Conservation (phyloP, 2,113 vertebrate species). For the Paralichthys olivaceus region DNA sequence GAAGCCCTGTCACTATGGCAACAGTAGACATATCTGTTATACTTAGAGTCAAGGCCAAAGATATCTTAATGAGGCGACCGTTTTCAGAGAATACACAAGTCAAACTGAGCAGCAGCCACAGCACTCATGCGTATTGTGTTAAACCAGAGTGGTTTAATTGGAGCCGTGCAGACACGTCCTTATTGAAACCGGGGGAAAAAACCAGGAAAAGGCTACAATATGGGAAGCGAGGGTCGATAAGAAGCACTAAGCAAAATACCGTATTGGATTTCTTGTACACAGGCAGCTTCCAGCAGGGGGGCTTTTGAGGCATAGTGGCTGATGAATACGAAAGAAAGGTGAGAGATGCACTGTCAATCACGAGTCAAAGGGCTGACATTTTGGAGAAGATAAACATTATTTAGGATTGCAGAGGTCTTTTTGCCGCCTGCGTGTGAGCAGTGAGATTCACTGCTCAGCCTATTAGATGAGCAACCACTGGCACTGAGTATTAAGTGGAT, state of each 20-base stretch:
- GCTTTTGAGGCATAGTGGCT: constrained; percentile 42
- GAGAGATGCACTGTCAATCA: constrained; percentile 40
- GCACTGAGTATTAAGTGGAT: constrained; percentile 73
- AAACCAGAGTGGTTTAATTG: constrained; percentile 22
- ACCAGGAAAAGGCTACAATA: constrained; percentile 19
- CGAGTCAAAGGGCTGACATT: constrained; percentile 38
- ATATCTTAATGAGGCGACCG: constrained; percentile 31
- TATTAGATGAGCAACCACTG: constrained; percentile 72
- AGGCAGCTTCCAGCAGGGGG: constrained; percentile 32
- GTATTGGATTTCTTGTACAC: constrained; percentile 65
- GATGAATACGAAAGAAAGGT: constrained; percentile 26
- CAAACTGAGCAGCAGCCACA: constrained; percentile 4
- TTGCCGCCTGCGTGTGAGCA: constrained; percentile 29
- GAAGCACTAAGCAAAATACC: constrained; percentile 40
- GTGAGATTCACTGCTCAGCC: constrained; percentile 32
- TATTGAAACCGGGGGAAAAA: constrained; percentile 35
- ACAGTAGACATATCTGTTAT: constrained; percentile 49
- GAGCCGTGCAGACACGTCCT: constrained; percentile 24
- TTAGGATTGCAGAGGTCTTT: constrained; percentile 3
- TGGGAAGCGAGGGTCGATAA: constrained; percentile 56
- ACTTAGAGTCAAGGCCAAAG: constrained; percentile 22
- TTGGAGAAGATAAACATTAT: constrained; percentile 30
- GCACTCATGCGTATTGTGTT: background rate
- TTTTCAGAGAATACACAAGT: constrained; percentile 22
- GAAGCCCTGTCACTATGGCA: constrained; percentile 57